Evolutionary conservation across 2,888 invertebrate species (phyloP), one percentile per base, ranked within the genome.

Genomic region (Bombyx huttoni): DNA sequence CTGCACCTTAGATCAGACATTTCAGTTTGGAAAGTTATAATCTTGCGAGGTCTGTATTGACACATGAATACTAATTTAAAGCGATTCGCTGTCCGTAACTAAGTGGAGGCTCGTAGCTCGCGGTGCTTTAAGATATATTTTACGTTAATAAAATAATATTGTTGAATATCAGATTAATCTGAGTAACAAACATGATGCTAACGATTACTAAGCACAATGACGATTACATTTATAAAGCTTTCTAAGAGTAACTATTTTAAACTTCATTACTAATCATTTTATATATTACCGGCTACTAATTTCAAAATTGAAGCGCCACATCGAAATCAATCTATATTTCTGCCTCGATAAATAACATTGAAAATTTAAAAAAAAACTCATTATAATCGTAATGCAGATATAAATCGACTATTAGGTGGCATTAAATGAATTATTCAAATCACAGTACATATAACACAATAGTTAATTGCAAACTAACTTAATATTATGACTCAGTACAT

Each of bases 161-260:
- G 40, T 40, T 40, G 40, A 40, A 68, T 69, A 76, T 73, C 77
- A 74, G 72, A 73, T 70, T 75, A 58, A 68, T 72, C 74, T 66
- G 80, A 78, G 80, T 81, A 79, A 24, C 5, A 24, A 24, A 81
- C 78, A 80, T 77, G 80, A 78, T 76, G 81, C 85, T 83, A 83
- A 81, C 80, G 74, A 78, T 80, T 75, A 79, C 87, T 86, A 87
- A 85, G 85, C 87, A 88, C 87, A 85, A 83, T 84, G 85, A 87
- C 84, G 75, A 80, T 78, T 83, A 87, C 83, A 86, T 79, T 84
- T 78, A 86, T 84, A 79, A 88, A 87, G 87, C 88, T 72, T 73
- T 76, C 84, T 85, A 86, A 84, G 68, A 75, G 12, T 78, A 80
- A 74, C 78, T 85, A 86, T 78, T 62, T 68, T 72, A 75, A 75